Base-by-base conservation (phyloP, 2,797 vertebrate genomes). In the Platyrinchus mystaceus region DNA sequence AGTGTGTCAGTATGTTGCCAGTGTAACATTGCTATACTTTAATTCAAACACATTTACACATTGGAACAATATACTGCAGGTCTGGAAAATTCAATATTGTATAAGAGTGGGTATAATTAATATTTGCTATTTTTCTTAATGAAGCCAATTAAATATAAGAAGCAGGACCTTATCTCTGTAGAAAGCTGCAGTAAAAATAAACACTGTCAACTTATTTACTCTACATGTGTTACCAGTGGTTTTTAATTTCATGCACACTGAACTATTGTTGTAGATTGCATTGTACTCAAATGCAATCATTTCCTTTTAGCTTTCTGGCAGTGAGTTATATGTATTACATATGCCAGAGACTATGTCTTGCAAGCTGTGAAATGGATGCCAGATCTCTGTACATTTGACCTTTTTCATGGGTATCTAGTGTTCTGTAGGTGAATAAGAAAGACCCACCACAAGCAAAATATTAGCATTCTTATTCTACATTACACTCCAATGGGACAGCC, bases 251-350 rank as follows among this genome's bases (percentile, higher is more conserved):
- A 98, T 95, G 97, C 96, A 97, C 60, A 96, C 97, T 98, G 96
- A 98, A 97, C 95, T 97, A 96, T 97, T 98, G 97, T 98, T 98
- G 97, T 91, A 96, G 83, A 97, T 97, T 96, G 97, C 98, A 98
- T 98, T 98, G 98, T 98, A 97, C 97, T 97, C 96, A 97, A 97
- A 98, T 98, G 98, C 87, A 97, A 98, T 99, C 98, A 98, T 96
- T 99, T 99, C 98, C 98, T 98, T 96, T 97, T 94, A 94, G 95
- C 80, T 95, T 96, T 95, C 94, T 98, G 98, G 97, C 97, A 98
- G 96, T 93, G 95, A 95, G 75, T 83, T 96, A 77, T 88, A 96
- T 89, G 95, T 97, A 98, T 98, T 98, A 98, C 97, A 97, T 97
- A 98, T 92, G 96, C 97, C 93, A 41, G 34, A 96, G 97, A 95